A percentile compares a stretch with the other conserved stretches of the same genome.
Evolutionary conservation across 2,888 invertebrate genomes (phyloP).

Genomic region (Agrochola litura): DNA sequence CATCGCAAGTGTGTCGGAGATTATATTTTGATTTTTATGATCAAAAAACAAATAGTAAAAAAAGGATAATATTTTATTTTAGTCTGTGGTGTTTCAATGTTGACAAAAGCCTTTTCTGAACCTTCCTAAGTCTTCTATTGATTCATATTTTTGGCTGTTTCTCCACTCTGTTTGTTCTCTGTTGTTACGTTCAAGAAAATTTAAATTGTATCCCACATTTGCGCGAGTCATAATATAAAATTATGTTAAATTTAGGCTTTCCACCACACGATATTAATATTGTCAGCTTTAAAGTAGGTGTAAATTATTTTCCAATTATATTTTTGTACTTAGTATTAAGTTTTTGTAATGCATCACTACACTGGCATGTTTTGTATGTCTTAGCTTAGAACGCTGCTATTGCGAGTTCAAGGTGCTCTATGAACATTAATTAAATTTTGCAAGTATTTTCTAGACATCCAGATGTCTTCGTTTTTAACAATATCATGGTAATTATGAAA

Average conservation of each 20-base stretch:
- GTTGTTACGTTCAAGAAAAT: background rate
- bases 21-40: constrained; percentile 20
- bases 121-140: background rate
- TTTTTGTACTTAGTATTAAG: constrained; percentile 83
- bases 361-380: constrained; percentile 57
- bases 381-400: constrained; percentile 50
- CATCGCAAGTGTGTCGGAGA: constrained; percentile 47
- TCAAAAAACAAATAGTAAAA: background rate
- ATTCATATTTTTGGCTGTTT: background rate
- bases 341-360: constrained; percentile 63
- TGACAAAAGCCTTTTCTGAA: background rate
- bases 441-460: constrained; percentile 16
- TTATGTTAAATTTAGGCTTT: constrained; percentile 51
- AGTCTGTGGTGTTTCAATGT: background rate
- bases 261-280: constrained; percentile 76
- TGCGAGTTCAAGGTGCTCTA: constrained; percentile 60
- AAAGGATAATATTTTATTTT: constrained; percentile 2
- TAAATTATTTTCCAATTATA: constrained; percentile 82
- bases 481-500: constrained; percentile 7
- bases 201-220: constrained; percentile 42
- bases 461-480: constrained; percentile 14
- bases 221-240: constrained; percentile 53
- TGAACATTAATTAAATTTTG: constrained; percentile 33
- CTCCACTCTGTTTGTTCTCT: background rate
- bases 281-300: constrained; percentile 85